Conservation (phyloP, 1,140 invertebrate species). For the Drosophila obscura region DNA sequence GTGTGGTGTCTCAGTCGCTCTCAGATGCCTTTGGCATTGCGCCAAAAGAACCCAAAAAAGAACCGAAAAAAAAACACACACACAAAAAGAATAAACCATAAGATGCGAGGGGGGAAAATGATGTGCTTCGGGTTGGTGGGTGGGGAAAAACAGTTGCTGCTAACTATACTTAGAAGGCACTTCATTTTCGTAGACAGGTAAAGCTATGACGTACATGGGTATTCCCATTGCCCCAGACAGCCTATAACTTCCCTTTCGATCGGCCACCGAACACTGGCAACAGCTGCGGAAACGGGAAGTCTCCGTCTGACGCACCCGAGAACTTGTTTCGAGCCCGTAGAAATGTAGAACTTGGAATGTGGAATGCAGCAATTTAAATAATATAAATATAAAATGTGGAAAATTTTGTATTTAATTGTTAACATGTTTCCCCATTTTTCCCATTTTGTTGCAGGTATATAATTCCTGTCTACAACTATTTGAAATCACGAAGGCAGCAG, state of each 20-base stretch:
- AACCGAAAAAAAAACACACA: conserved; percentile 11
- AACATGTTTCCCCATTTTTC: not conserved
- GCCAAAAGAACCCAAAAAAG: conserved; percentile 35
- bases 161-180: conserved; percentile 33
- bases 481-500: not conserved
- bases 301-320: conserved; percentile 51
- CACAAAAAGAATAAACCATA: conserved; percentile 21
- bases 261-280: conserved; percentile 16
- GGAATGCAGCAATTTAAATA: no score
- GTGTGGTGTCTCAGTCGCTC: conserved; percentile 11
- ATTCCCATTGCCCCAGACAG: conserved; percentile 25
- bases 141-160: conserved; percentile 15
- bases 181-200: not conserved
- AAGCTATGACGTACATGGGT: conserved; percentile 61
- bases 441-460: conserved; percentile 36
- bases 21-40: conserved; percentile 66
- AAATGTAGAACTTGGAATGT: not conserved
- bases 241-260: not conserved
- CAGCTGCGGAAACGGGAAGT: conserved; percentile 49
- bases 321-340: conserved; percentile 16
- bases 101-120: conserved; percentile 6
- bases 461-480: conserved; percentile 17
- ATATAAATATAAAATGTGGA: no score
- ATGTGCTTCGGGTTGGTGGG: conserved; percentile 23
- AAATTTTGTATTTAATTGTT: no score